Evolutionary conservation across 2,113 vertebrate genomes (phyloP).

Genomic region (Myiozetetes cayanensis): DNA sequence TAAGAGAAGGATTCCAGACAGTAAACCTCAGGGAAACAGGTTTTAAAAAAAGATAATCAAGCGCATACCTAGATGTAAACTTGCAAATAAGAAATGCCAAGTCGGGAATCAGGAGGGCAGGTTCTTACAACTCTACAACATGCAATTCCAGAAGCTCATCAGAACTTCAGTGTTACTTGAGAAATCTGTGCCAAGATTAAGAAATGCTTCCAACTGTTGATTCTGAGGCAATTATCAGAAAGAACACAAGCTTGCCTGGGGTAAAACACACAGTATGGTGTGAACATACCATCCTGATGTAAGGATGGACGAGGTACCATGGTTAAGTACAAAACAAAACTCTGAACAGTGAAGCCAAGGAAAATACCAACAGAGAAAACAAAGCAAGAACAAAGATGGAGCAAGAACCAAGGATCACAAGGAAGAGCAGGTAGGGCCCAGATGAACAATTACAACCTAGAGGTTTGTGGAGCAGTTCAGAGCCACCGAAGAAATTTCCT

Average conservation of each 20-base stretch:
- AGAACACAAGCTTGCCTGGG: not conserved
- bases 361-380: not conserved
- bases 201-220: not conserved
- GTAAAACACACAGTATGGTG: not conserved
- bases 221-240: not conserved
- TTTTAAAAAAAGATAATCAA: not conserved
- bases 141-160: not conserved
- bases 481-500: not conserved
- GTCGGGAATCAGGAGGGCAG: not conserved
- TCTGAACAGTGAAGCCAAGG: not conserved
- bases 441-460: not conserved
- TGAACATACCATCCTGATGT: not conserved
- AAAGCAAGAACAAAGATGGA: not conserved
- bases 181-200: not conserved
- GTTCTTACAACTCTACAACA: not conserved
- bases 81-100: not conserved
- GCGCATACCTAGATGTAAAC: not conserved
- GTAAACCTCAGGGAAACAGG: not conserved
- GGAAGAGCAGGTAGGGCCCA: not conserved
- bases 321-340: not conserved
- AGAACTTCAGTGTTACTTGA: not conserved
- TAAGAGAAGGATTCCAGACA: not conserved
- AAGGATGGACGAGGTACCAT: not conserved
- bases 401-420: not conserved
- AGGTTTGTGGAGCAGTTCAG: not conserved